phyloP scores from a whole-genome alignment of 2,797 vertebrate genomes.

The Ispidina lecontei region DNA sequence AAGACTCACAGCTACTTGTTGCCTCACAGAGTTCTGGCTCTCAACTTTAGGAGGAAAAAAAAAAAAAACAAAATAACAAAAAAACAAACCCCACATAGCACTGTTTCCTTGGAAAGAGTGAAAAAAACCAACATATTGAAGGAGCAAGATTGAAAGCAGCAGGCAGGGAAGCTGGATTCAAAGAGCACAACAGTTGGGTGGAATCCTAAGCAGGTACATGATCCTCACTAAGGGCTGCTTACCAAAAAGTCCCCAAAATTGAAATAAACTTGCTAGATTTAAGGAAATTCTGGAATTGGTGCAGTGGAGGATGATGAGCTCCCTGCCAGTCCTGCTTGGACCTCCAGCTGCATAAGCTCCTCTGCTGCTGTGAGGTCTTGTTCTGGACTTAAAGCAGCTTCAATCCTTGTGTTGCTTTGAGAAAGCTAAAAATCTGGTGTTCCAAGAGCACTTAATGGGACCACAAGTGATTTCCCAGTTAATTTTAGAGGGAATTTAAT shows the following conservation, averaged over 20 bases:
- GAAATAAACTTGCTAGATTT: not conserved
- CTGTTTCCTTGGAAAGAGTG: conserved; percentile 30
- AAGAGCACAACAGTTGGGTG: not conserved
- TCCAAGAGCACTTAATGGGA: conserved; percentile 2
- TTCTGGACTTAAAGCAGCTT: not conserved
- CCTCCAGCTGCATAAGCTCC: not conserved
- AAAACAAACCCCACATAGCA: not conserved
- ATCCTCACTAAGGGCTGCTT: not conserved
- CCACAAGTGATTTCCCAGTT: not conserved
- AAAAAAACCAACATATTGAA: not conserved
- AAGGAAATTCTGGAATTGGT: not conserved
- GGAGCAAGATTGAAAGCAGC: not conserved
- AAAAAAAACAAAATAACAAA: not conserved
- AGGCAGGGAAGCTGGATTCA: not conserved
- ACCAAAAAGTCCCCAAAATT: not conserved
- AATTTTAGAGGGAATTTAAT: not conserved
- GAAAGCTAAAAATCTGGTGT: not conserved
- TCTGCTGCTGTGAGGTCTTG: not conserved
- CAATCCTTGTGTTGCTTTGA: not conserved
- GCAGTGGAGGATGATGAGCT: not conserved
- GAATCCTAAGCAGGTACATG: not conserved
- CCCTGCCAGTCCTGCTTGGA: not conserved
- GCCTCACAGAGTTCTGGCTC: not conserved
- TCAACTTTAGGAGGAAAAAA: not conserved
- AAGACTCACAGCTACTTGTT: conserved; percentile 1